Percentiles rank a stretch among this genome's conserved stretches.
These are phyloP conservation scores for Rhea pennata DNA, from an alignment of 2,113 vertebrate species.

Conservation along the genomic window DNA sequence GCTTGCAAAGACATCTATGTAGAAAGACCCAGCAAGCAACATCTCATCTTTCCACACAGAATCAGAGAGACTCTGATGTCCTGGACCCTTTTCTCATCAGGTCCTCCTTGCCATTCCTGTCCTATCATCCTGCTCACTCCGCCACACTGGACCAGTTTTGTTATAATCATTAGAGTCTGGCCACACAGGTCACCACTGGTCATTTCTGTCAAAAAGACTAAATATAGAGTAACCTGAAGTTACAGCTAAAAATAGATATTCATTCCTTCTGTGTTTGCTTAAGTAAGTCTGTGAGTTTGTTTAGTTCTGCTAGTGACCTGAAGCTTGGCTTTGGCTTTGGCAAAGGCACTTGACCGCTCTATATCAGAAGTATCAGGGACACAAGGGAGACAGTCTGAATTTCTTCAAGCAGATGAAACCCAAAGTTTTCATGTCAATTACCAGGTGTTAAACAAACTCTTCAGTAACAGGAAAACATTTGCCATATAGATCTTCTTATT, in stretches of 20 bases:
- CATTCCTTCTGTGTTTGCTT: too few relatives aligned
- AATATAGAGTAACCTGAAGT: too few relatives aligned
- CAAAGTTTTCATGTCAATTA: neutral
- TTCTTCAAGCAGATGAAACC: neutral
- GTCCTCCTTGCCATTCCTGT: neutral
- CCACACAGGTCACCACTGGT: neutral
- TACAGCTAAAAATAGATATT: too few relatives aligned
- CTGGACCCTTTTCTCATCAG: neutral
- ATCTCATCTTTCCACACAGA: neutral
- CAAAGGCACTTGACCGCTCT: neutral
- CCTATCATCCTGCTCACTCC: accelerated
- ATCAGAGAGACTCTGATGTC: neutral
- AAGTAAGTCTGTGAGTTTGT: neutral
- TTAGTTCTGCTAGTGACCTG: neutral
- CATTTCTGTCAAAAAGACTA: neutral
- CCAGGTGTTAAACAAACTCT: neutral
- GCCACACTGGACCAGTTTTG: neutral
- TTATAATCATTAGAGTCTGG: neutral
- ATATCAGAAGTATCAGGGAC: neutral
- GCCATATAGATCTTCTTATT: neutral
- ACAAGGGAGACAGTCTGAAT: neutral
- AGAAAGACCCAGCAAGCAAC: neutral
- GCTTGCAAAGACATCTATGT: neutral
- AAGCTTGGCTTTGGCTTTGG: neutral
- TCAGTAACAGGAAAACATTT: neutral